These are phyloP conservation scores for Cephus rjabovi DNA, from an alignment of 2,888 invertebrate genomes.

Conservation along the genomic window DNA sequence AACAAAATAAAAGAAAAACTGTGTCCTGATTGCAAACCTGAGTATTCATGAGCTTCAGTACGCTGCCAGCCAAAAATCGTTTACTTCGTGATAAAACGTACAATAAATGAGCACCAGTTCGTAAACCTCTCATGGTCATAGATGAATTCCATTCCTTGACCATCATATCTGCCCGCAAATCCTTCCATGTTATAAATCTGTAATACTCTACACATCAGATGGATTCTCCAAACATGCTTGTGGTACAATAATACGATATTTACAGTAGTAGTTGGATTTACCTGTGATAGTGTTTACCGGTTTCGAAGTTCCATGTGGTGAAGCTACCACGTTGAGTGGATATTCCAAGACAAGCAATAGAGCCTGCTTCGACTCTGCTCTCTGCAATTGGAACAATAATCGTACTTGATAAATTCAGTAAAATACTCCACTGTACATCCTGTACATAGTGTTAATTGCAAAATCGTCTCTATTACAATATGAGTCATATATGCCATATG, in stretches of 20 bases:
- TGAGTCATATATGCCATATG: not conserved
- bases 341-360: constrained; percentile 85
- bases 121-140: constrained; percentile 76
- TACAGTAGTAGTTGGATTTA: constrained; percentile 22
- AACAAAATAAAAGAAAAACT: constrained; percentile 21
- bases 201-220: not conserved
- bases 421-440: not conserved
- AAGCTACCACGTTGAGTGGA: constrained; percentile 87
- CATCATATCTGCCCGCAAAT: constrained; percentile 79
- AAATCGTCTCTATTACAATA: not conserved
- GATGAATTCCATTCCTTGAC: constrained; percentile 84
- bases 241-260: not conserved
- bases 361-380: constrained; percentile 74
- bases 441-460: not conserved
- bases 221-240: not conserved
- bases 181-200: constrained; percentile 90
- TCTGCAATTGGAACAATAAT: constrained; percentile 68
- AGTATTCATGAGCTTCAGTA: constrained; percentile 84
- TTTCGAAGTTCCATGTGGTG: constrained; percentile 83
- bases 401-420: not conserved
- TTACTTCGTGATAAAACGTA: constrained; percentile 83
- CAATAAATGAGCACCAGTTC: constrained; percentile 75
- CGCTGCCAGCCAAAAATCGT: constrained; percentile 86
- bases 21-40: constrained; percentile 72
- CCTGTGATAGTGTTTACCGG: constrained; percentile 82